Evolutionary conservation across 2,797 vertebrate species (phyloP).

Genomic region (Petrocephalus sullivani): DNA sequence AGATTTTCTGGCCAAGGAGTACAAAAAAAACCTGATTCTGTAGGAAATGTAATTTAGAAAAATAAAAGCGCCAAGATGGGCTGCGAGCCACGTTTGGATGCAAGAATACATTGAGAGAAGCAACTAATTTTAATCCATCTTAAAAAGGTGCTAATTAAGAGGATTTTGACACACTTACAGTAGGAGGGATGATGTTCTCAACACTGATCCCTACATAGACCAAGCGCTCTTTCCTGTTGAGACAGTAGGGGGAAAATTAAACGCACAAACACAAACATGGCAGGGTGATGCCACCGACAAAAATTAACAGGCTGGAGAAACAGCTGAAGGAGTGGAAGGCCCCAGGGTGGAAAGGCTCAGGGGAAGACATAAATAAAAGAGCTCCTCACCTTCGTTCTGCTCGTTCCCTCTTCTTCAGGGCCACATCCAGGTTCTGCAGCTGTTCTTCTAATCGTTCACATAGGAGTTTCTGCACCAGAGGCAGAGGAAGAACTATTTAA

Average conservation of each 20-base stretch:
- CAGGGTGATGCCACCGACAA: background rate
- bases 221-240: constrained; percentile 78
- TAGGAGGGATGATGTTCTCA: constrained; percentile 92
- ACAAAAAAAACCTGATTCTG: background rate
- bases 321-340: background rate
- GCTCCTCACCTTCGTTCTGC: constrained; percentile 77
- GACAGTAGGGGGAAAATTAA: constrained; percentile 31
- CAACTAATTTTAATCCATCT: background rate
- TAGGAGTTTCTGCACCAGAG: constrained; percentile 75
- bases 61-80: background rate
- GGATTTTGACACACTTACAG: constrained; percentile 61
- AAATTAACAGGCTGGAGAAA: background rate
- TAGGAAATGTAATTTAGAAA: background rate
- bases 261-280: background rate
- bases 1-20: background rate
- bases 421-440: constrained; percentile 80
- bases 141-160: background rate
- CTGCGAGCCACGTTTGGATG: background rate
- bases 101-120: background rate
- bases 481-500: background rate
- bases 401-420: constrained; percentile 92
- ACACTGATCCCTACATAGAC: constrained; percentile 96
- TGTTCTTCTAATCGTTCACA: constrained; percentile 93
- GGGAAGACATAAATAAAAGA: background rate
- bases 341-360: background rate